phyloP scores from a whole-genome alignment of 2,113 vertebrate species.

The Epinephelus lanceolatus region DNA sequence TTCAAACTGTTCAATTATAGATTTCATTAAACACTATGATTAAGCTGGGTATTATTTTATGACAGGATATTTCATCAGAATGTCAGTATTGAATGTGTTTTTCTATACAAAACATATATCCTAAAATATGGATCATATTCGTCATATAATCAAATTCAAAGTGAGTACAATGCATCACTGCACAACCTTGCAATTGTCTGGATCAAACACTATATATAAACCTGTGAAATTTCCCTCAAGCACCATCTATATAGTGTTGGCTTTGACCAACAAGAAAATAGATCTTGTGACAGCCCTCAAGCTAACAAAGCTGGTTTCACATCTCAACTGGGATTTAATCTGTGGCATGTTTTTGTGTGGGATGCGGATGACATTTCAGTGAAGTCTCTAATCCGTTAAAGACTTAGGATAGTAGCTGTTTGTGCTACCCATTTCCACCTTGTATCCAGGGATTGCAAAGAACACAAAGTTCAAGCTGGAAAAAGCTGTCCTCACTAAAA shows the following conservation, averaged over 20 bases:
- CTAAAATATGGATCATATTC: no score
- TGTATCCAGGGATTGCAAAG: background rate
- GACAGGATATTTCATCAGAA: background rate
- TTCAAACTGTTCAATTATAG: background rate
- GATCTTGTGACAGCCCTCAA: background rate
- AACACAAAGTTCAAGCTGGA: background rate
- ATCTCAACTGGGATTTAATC: constrained; percentile 27
- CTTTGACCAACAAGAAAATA: constrained; percentile 1
- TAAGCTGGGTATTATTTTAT: background rate
- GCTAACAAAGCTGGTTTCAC: constrained; percentile 1
- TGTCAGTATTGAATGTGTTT: background rate
- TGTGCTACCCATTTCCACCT: constrained; percentile 6
- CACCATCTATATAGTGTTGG: background rate
- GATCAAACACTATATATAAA: background rate
- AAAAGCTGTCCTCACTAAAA: background rate
- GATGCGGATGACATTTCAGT: constrained; percentile 14
- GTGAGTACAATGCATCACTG: no score
- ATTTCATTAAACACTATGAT: background rate
- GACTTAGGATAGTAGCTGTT: background rate
- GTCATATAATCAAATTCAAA: no score
- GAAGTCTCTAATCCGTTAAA: constrained; percentile 24
- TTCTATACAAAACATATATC: no score
- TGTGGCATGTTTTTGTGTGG: background rate
- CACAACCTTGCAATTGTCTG: background rate
- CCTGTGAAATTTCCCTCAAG: background rate